phyloP scores from a whole-genome alignment of 2,888 invertebrate species.

The Electrophaes corylata region DNA sequence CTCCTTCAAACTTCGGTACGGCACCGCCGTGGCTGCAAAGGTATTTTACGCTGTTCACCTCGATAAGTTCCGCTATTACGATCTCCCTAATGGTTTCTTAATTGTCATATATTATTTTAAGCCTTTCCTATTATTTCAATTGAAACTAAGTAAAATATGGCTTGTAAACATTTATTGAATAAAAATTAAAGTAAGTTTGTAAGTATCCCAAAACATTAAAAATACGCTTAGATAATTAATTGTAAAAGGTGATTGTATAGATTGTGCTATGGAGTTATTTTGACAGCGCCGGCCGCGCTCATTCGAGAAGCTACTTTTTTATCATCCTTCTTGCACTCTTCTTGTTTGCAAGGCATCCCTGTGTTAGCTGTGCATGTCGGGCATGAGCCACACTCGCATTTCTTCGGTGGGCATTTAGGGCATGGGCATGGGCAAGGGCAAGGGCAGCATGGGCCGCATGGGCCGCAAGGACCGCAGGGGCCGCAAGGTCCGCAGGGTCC shows the following conservation, averaged over 20 bases:
- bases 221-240: conserved; percentile 24
- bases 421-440: conserved; percentile 34
- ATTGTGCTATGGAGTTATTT: conserved; percentile 44
- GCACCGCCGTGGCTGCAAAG: conserved; percentile 69
- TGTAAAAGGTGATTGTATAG: conserved; percentile 17
- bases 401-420: conserved; percentile 39
- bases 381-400: conserved; percentile 45
- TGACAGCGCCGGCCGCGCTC: conserved; percentile 38
- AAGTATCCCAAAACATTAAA: conserved; percentile 22
- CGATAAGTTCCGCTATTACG: conserved; percentile 47
- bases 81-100: conserved; percentile 15
- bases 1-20: conserved; percentile 55
- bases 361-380: conserved; percentile 39
- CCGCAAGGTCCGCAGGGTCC: conserved; percentile 41
- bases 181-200: conserved; percentile 11
- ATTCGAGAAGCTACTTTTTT: conserved; percentile 44
- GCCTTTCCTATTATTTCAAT: conserved; percentile 7
- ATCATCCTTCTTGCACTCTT: conserved; percentile 46
- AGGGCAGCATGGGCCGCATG: conserved; percentile 44
- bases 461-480: conserved; percentile 54
- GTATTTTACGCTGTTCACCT: conserved; percentile 68
- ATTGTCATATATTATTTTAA: not conserved
- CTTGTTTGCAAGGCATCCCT: conserved; percentile 30
- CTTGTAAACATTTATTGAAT: conserved; percentile 29
- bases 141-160: conserved; percentile 13